Conservation (phyloP, 2,113 vertebrate species). For the Oreamnos americanus region DNA sequence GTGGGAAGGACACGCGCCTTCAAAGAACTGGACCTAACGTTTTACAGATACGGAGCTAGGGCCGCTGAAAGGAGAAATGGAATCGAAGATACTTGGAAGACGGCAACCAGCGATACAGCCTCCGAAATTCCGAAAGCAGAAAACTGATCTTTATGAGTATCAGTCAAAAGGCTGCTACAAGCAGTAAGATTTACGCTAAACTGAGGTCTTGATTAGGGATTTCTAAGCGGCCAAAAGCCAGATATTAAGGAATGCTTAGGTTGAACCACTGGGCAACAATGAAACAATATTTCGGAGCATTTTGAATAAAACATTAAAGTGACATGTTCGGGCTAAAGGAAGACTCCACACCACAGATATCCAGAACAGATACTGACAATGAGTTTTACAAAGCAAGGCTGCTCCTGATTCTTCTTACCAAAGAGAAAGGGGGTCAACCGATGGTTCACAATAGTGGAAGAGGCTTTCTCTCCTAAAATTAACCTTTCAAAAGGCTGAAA, state of each 20-base stretch:
- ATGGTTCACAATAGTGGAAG: not conserved
- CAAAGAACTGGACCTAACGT: not conserved
- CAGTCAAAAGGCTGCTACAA: not conserved
- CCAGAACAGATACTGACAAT: not conserved
- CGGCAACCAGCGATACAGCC: not conserved
- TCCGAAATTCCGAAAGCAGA: not conserved
- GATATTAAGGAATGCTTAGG: not conserved
- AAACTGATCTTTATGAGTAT: not conserved
- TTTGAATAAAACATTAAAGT: not conserved
- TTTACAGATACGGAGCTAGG: not conserved
- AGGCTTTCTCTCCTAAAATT: not conserved
- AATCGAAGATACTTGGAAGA: too few species aligned
- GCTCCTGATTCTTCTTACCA: not conserved
- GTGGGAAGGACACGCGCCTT: not conserved
- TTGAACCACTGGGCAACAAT: not conserved
- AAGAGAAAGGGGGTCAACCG: not conserved
- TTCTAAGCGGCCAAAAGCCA: not conserved
- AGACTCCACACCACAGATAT: not conserved
- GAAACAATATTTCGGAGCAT: not conserved
- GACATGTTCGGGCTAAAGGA: not conserved
- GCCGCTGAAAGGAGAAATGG: not conserved
- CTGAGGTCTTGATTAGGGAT: not conserved
- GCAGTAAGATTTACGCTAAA: not conserved
- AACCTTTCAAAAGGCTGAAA: not conserved
- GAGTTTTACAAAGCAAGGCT: not conserved